These are phyloP conservation scores for Callocephalon fimbriatum DNA, from an alignment of 2,113 vertebrate genomes.

Conservation along the genomic window DNA sequence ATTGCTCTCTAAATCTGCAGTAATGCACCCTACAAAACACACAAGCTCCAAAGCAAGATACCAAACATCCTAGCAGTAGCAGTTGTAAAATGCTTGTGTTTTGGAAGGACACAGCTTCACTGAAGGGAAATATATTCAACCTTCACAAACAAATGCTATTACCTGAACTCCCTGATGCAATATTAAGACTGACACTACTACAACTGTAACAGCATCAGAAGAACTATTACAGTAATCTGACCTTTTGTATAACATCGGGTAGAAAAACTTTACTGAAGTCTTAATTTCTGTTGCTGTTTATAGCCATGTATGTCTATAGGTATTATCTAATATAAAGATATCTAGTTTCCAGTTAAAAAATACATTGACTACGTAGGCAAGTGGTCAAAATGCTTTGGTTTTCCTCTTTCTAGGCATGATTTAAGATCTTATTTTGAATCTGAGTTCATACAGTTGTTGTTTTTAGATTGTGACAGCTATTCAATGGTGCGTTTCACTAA, in stretches of 20 bases:
- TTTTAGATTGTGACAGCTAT: neutral
- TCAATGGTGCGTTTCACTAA: neutral
- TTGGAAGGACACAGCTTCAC: neutral
- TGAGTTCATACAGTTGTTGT: neutral
- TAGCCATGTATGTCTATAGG: neutral
- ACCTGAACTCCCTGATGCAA: neutral
- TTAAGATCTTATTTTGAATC: neutral
- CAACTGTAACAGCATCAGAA: neutral
- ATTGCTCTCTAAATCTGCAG: neutral
- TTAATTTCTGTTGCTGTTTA: neutral
- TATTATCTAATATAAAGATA: neutral
- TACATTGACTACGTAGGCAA: neutral
- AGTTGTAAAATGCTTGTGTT: neutral
- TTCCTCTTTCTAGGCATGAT: neutral
- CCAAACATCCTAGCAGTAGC: neutral
- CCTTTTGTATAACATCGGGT: neutral
- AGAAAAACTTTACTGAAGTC: neutral
- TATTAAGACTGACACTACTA: neutral
- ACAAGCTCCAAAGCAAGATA: neutral
- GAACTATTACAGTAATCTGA: neutral
- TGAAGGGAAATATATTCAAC: neutral
- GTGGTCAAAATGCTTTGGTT: neutral
- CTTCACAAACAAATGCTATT: neutral
- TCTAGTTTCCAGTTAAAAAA: neutral
- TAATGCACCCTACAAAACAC: neutral